Evolutionary conservation across 2,797 vertebrate species (phyloP).

Genomic region (Calcarius lapponicus): DNA sequence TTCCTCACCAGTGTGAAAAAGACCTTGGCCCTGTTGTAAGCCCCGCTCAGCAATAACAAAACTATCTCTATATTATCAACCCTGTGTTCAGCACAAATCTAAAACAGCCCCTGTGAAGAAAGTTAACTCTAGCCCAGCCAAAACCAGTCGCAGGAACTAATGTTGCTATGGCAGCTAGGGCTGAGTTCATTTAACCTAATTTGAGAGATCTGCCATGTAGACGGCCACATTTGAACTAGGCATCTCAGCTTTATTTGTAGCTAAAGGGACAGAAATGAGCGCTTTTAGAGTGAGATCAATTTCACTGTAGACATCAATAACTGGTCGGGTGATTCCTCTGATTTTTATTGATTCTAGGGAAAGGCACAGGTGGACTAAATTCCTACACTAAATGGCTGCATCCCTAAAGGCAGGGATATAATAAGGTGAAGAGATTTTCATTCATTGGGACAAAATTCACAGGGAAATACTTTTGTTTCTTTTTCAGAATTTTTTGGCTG

Average conservation of each 20-base stretch:
- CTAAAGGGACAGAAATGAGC: background rate
- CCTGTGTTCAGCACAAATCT: background rate
- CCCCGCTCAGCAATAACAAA: background rate
- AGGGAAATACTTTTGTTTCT: background rate
- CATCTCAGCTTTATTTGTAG: background rate
- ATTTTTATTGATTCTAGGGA: background rate
- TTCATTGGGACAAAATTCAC: background rate
- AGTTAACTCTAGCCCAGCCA: background rate
- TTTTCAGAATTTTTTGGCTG: background rate
- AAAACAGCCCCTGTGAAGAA: background rate
- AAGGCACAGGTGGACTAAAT: background rate
- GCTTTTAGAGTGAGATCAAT: background rate
- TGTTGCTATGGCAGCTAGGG: background rate
- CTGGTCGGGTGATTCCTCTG: background rate
- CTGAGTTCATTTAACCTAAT: background rate
- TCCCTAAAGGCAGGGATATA: background rate
- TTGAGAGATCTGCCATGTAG: background rate
- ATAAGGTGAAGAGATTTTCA: background rate
- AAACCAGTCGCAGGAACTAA: background rate
- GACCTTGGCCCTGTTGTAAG: background rate
- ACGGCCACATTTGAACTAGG: background rate
- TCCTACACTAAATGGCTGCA: background rate
- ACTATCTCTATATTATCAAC: accelerated
- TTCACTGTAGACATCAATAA: background rate
- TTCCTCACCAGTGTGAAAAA: accelerated